These are phyloP conservation scores for Mastacembelus armatus DNA, from an alignment of 2,797 vertebrate species.

Conservation along the genomic window DNA sequence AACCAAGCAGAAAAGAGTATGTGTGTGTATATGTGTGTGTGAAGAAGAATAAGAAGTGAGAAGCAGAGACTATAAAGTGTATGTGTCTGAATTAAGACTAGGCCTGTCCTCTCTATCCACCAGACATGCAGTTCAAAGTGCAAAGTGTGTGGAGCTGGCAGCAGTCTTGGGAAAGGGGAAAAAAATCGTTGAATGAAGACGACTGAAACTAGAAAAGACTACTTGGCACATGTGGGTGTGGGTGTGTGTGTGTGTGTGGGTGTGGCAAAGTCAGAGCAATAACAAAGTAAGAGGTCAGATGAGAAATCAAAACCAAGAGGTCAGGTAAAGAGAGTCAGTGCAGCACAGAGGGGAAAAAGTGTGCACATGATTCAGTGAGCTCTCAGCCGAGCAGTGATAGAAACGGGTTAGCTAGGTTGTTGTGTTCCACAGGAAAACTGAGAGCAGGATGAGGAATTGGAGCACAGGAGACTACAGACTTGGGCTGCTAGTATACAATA, in stretches of 20 bases:
- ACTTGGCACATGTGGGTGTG: neutral
- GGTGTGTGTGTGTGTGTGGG: neutral
- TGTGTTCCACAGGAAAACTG: slow-evolving; percentile 36
- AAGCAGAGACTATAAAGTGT: slow-evolving; percentile 31
- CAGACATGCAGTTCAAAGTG: slow-evolving; percentile 56
- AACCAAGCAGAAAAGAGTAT: slow-evolving; percentile 20
- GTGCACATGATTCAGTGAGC: slow-evolving; percentile 41
- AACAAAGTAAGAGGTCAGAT: slow-evolving; percentile 23
- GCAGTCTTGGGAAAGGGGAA: slow-evolving; percentile 41
- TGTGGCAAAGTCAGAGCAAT: slow-evolving; percentile 10
- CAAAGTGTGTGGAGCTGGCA: slow-evolving; percentile 41
- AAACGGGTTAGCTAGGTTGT: slow-evolving; percentile 60
- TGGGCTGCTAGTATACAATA: slow-evolving; percentile 43
- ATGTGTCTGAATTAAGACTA: slow-evolving; percentile 59
- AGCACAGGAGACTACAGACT: slow-evolving; percentile 33
- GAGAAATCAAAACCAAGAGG: slow-evolving; percentile 34
- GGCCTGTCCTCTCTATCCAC: slow-evolving; percentile 44
- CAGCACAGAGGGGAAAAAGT: slow-evolving; percentile 8
- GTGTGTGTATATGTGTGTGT: slow-evolving; percentile 14
- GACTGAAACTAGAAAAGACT: slow-evolving; percentile 29
- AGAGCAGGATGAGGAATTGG: slow-evolving; percentile 68
- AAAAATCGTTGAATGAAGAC: slow-evolving; percentile 27
- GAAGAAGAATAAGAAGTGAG: slow-evolving; percentile 20
- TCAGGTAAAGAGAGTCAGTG: slow-evolving; percentile 12
- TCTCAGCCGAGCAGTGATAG: slow-evolving; percentile 39